These are phyloP conservation scores for Drosophila eohydei DNA, from an alignment of 2,888 invertebrate species.

Conservation along the genomic window DNA sequence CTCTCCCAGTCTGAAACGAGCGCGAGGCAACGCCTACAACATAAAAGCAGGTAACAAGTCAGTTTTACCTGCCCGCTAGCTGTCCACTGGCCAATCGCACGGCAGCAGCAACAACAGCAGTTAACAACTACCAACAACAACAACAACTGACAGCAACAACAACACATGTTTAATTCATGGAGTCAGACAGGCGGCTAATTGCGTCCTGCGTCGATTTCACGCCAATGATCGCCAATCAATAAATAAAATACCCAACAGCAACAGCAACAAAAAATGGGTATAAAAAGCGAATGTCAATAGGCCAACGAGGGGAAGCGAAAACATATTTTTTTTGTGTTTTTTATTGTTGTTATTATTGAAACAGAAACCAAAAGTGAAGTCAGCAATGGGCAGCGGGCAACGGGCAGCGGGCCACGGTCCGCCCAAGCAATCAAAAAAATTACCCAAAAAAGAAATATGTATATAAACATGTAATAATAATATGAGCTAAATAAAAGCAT, in stretches of 20 bases:
- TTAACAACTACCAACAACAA: conserved; percentile 17
- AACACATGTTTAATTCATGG: conserved; percentile 61
- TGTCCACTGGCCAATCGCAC: conserved; percentile 55
- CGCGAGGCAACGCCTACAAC: conserved; percentile 55
- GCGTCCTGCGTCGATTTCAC: conserved; percentile 69
- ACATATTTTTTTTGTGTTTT: conserved; percentile 53
- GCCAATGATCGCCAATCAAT: conserved; percentile 75
- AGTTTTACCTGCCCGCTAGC: conserved; percentile 46
- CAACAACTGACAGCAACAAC: conserved; percentile 20
- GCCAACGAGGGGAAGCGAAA: conserved; percentile 43
- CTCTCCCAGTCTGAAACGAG: conserved; percentile 7
- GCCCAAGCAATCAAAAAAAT: conserved; percentile 75
- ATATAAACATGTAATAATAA: conserved; percentile 45
- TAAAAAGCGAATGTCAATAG: conserved; percentile 40
- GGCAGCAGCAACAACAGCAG: conserved; percentile 33
- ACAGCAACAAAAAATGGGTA: not conserved
- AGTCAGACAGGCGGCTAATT: conserved; percentile 60
- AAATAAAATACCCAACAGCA: conserved; percentile 57
- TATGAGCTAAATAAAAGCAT: conserved; percentile 59
- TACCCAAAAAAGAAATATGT: conserved; percentile 46
- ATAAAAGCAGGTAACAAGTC: conserved; percentile 39
- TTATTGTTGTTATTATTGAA: conserved; percentile 50
- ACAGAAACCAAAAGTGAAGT: conserved; percentile 52
- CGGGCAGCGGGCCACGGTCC: conserved; percentile 29
- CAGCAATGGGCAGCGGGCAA: conserved; percentile 9